Evolutionary conservation across 2,113 vertebrate species (phyloP).

Genomic region (Apus apus): DNA sequence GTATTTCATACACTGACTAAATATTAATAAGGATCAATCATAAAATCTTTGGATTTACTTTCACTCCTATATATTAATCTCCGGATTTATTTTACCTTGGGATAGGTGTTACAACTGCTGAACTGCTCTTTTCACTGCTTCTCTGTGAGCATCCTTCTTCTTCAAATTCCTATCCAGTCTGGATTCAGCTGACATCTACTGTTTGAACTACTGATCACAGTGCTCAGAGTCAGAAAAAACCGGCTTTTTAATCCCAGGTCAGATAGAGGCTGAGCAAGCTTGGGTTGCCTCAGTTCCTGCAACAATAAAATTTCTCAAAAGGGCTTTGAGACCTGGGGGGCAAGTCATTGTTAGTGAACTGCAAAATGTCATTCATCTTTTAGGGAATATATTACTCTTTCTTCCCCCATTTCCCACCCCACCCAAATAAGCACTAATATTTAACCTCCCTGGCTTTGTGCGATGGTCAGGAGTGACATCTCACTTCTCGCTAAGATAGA

Average conservation of each 20-base stretch:
- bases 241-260: neutral
- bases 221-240: neutral
- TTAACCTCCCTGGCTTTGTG: neutral
- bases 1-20: neutral
- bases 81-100: neutral
- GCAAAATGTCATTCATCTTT: neutral
- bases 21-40: neutral
- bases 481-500: neutral
- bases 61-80: neutral
- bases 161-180: neutral
- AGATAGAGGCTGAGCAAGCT: neutral
- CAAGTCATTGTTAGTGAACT: neutral
- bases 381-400: constrained; percentile 1
- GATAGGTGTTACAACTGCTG: neutral
- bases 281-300: constrained; percentile 17
- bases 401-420: neutral
- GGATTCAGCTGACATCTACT: neutral
- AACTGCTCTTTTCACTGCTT: neutral
- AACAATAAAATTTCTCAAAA: neutral
- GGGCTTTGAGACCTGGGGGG: constrained; percentile 1
- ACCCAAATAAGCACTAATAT: constrained; percentile 10
- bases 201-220: neutral
- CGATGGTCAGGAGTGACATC: neutral
- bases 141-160: neutral
- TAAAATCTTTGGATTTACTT: neutral